Evolutionary conservation across 2,113 vertebrate species (phyloP), one percentile per base, ranked within the genome.

Genomic region (Dicentrarchus labrax): DNA sequence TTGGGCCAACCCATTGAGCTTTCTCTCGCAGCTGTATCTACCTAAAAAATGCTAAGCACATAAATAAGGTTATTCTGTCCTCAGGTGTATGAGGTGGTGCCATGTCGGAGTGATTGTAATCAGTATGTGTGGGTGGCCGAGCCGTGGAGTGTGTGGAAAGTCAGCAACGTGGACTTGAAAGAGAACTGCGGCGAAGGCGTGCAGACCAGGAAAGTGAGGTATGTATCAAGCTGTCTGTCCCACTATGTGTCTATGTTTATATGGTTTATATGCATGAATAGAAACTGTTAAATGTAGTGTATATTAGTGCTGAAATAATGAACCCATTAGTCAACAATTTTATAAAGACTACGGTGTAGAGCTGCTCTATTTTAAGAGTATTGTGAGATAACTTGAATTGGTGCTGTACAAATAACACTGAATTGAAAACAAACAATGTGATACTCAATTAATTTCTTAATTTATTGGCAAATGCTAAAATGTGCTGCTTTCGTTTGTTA

Each of bases 201-300:
- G 51, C 98, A 99, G 76, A 99, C 98, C 19, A 95, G 98, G 22
- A 99, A 98, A 98, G 98, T 99, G 93, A 97, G 98, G 98, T 99
- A 95, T 85, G 75, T 9, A 4, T 38, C 4, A 7, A 10, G 3
- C 41, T 15, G 8, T 51, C 3, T 59, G n/a, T 53, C 4, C 12
- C 22, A 7, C 5, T 77, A 19, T 53, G 4, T n/a, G 15, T 57
- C 21, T 53, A 4, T 10, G 5, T 43, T 54, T 45, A 24, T 8
- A 21, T 38, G 47, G 15, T 21, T 65, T 39, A 10, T 62, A 10
- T 8, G 16, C 5, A 8, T 8, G 1, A 12, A 5, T 43, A 5
- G 17, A 21, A 3, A 15, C 0, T 11, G 2, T 30, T 19, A 22
- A 22, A 39, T 16, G 21, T 4, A 4, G 30, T 41, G 36, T 17